These are phyloP conservation scores for Aromia moschata DNA, from an alignment of 2,888 invertebrate genomes.

Conservation along the genomic window DNA sequence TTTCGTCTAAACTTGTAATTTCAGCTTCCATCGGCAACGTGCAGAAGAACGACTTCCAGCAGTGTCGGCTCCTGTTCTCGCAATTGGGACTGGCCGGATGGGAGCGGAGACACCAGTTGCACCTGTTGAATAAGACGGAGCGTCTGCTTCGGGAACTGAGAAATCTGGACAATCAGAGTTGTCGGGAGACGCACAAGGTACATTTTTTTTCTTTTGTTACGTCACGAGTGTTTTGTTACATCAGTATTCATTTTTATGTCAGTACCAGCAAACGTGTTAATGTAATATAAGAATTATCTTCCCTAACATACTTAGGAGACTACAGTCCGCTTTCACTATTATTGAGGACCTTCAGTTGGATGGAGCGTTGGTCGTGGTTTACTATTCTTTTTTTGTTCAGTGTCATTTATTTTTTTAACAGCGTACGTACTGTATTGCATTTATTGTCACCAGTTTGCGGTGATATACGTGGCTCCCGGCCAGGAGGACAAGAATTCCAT, in stretches of 20 bases:
- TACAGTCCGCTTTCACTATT: too few relatives aligned
- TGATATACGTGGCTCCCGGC: slow-evolving; percentile 97
- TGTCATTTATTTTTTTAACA: too few relatives aligned
- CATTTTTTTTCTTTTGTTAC: slow-evolving; percentile 10
- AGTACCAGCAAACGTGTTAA: too few relatives aligned
- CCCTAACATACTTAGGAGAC: too few relatives aligned
- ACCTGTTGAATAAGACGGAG: slow-evolving; percentile 88
- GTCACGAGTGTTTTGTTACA: too few relatives aligned
- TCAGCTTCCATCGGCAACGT: slow-evolving; percentile 13
- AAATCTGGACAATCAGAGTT: slow-evolving; percentile 91
- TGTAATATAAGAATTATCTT: too few relatives aligned
- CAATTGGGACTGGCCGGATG: slow-evolving; percentile 92
- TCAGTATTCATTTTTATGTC: too few relatives aligned
- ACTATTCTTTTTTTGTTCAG: too few relatives aligned
- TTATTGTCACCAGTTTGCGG: slow-evolving; percentile 88
- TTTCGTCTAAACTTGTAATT: too few relatives aligned
- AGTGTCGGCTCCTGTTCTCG: slow-evolving; percentile 87
- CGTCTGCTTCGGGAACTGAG: slow-evolving; percentile 88
- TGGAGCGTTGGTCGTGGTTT: too few relatives aligned
- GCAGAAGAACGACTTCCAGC: slow-evolving; percentile 73
- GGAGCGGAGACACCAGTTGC: slow-evolving; percentile 85
- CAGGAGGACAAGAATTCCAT: slow-evolving; percentile 98
- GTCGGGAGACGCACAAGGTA: slow-evolving; percentile 90
- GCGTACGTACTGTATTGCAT: too few relatives aligned
- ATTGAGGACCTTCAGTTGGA: too few relatives aligned